Percentiles rank a stretch among this genome's conserved stretches.
phyloP scores from a whole-genome alignment of 2,888 invertebrate species.

The Nomada fucata region DNA sequence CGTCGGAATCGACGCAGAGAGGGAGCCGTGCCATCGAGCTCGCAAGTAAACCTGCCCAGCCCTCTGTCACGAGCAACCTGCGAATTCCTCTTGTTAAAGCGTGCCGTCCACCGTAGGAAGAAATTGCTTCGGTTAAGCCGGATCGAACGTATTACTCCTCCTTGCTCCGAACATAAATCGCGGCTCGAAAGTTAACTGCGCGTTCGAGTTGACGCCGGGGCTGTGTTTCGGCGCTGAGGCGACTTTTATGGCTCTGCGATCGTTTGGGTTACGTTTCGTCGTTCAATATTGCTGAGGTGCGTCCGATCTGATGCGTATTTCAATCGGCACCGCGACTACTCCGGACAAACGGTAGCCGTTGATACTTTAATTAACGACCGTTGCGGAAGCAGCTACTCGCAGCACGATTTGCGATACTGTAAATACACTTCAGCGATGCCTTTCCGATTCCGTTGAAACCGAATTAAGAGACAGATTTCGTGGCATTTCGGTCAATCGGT shows the following conservation, averaged over 20 bases:
- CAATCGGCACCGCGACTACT: too few species aligned
- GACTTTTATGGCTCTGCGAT: too few species aligned
- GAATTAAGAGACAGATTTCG: neutral
- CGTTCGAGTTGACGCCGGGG: neutral
- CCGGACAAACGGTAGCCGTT: too few species aligned
- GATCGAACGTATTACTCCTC: conserved; percentile 16
- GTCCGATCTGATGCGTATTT: too few species aligned
- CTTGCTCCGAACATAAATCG: neutral
- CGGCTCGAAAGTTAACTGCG: neutral
- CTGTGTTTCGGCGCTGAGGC: neutral
- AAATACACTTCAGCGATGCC: too few species aligned
- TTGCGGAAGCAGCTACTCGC: too few species aligned
- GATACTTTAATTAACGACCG: too few species aligned
- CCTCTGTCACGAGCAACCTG: conserved; percentile 40
- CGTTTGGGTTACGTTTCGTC: too few species aligned
- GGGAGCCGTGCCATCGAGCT: conserved; percentile 1
- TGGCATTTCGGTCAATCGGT: neutral
- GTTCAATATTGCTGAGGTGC: neutral
- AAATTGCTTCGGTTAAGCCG: conserved; percentile 17
- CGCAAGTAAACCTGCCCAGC: conserved; percentile 39
- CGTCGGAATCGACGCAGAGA: conserved; percentile 2
- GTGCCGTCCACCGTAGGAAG: conserved; percentile 10
- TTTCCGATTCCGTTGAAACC: too few species aligned
- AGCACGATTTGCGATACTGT: too few species aligned
- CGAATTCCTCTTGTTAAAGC: conserved; percentile 48